A percentile compares a stretch with the other conserved stretches of the same genome.
Evolutionary conservation across 2,797 vertebrate species (phyloP).

Genomic region (Sebastes baramenuke): DNA sequence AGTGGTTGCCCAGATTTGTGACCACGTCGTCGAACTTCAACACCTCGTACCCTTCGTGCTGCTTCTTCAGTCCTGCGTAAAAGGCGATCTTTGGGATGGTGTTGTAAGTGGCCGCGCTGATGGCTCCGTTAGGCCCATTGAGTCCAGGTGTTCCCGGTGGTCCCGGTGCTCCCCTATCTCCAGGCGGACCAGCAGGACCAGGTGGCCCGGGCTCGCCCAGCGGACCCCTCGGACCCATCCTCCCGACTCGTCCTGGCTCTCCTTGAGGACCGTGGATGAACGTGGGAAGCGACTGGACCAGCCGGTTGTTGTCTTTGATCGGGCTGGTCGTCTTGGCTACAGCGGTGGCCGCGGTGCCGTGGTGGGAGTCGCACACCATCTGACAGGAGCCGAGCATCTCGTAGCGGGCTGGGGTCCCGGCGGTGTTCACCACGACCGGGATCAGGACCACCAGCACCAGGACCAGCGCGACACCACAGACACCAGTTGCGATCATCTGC

Average conservation of each 20-base stretch:
- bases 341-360: conserved; percentile 88
- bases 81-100: conserved; percentile 96
- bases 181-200: conserved; percentile 89
- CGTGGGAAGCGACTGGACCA: conserved; percentile 83
- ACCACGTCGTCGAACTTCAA: conserved; percentile 98
- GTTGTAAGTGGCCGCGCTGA: conserved; percentile 97
- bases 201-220: conserved; percentile 91
- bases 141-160: conserved; percentile 88
- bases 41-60: conserved; percentile 96
- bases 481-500: conserved; percentile 95
- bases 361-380: conserved; percentile 97
- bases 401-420: conserved; percentile 91
- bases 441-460: conserved; percentile 95
- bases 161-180: conserved; percentile 89
- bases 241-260: conserved; percentile 87
- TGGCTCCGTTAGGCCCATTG: conserved; percentile 86
- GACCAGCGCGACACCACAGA: conserved; percentile 96
- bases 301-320: conserved; percentile 80
- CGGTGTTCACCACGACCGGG: conserved; percentile 96
- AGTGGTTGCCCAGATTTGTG: conserved; percentile 97
- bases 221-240: conserved; percentile 90
- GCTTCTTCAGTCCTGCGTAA: conserved; percentile 96
- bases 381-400: conserved; percentile 98
- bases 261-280: conserved; percentile 87
- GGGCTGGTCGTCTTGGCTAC: conserved; percentile 84